A percentile compares a stretch with the other conserved stretches of the same genome.
phyloP scores from a whole-genome alignment of 2,888 invertebrate genomes.

The Yponomeuta cagnagella region DNA sequence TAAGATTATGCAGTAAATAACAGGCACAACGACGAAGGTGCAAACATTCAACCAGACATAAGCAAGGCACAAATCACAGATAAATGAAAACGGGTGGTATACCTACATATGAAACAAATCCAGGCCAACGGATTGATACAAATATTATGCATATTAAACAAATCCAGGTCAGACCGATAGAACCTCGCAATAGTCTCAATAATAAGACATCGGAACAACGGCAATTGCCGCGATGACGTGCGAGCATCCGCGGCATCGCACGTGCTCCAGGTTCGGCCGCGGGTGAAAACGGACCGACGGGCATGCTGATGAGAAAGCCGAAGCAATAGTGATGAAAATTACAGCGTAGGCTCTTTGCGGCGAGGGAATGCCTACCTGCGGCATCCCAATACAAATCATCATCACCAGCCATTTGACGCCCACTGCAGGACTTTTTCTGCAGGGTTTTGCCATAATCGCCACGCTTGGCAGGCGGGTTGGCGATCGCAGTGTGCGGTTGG shows the following conservation, averaged over 20 bases:
- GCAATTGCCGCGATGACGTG: background rate
- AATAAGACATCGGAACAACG: background rate
- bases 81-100: background rate
- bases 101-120: background rate
- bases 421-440: too few species aligned
- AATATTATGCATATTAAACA: background rate
- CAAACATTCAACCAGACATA: background rate
- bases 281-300: background rate
- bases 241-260: background rate
- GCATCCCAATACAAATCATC: too few species aligned
- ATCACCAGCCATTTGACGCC: too few species aligned
- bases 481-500: too few species aligned
- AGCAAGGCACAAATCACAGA: background rate
- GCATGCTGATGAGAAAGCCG: background rate
- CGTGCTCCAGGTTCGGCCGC: background rate
- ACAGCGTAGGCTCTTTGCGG: too few species aligned
- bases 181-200: background rate
- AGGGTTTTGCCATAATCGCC: too few species aligned
- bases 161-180: background rate
- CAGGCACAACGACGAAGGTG: too few species aligned
- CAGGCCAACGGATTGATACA: background rate
- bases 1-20: too few species aligned
- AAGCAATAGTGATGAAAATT: background rate
- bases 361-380: too few species aligned
- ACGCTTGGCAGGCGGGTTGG: too few species aligned